Evolutionary conservation across 2,888 invertebrate species (phyloP), one percentile per base, ranked within the genome.

Genomic region (Phania funesta): DNA sequence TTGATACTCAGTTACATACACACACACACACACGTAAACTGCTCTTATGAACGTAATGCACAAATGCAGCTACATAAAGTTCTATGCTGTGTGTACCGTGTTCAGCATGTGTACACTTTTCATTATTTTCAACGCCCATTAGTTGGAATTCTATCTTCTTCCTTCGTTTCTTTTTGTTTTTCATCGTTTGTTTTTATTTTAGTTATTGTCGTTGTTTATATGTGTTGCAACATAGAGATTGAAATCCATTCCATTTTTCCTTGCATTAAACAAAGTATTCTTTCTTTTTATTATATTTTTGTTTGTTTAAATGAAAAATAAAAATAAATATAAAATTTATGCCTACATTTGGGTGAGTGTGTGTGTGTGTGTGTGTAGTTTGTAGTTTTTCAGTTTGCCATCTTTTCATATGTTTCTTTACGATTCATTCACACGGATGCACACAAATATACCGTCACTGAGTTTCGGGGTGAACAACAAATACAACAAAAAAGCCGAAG

Each of bases 51-150:
- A n/a, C n/a, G n/a, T n/a, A n/a, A n/a, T n/a, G n/a, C n/a, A n/a
- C n/a, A n/a, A n/a, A n/a, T n/a, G n/a, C n/a, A n/a, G n/a, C n/a
- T n/a, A n/a, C n/a, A n/a, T n/a, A 46, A 24, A 65, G 44, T 22
- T 76, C 46, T 62, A 20, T 71, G 32, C 44, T 38, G 44, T 24
- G 38, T 73, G 32, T 50, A 13, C 22, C 18, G 48, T 64, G 46
- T 50, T 41, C 50, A 56, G 24, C 16, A 54, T 62, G 44, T 81
- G 76, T 80, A 73, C 62, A 41, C 74, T 80, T 77, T 80, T 80
- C 65, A 80, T 77, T 77, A 77, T 77, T 83, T 83, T 70, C 41
- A 83, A 77, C 80, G 81, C 81, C 81, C 81, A 82, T 82, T 82
- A 82, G 82, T 82, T 78, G 82, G 64, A 64, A 75, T 70, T 65